Conservation (phyloP, 2,888 invertebrate species). For the Drosophila birchii region DNA sequence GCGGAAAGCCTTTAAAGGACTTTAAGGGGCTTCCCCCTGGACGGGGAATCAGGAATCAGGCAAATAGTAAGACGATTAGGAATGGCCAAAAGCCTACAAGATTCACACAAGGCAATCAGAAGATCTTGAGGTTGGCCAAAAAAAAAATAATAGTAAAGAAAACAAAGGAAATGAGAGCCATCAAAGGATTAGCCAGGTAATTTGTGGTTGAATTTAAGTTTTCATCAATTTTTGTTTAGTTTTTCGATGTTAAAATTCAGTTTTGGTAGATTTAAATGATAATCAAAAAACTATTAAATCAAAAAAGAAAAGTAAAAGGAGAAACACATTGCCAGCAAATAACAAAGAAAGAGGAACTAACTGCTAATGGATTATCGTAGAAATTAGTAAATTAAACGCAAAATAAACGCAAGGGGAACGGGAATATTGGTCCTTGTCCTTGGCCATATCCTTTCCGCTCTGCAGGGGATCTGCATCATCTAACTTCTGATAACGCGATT, state of each 20-base stretch:
- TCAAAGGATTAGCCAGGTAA: slow-evolving; percentile 3
- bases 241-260: not conserved
- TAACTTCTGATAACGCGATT: too few relatives aligned
- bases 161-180: not conserved
- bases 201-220: not conserved
- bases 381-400: too few relatives aligned
- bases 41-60: not conserved
- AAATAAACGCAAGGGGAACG: too few relatives aligned
- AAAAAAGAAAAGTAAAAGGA: not conserved
- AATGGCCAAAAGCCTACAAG: not conserved
- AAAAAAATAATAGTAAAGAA: not conserved
- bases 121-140: not conserved
- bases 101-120: slow-evolving; percentile 2
- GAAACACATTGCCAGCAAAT: too few relatives aligned
- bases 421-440: too few relatives aligned
- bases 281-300: too few relatives aligned
- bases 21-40: slow-evolving; percentile 12
- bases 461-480: too few relatives aligned
- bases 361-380: too few relatives aligned
- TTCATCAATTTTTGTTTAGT: not conserved
- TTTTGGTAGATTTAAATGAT: not conserved
- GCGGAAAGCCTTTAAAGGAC: slow-evolving; percentile 10
- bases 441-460: too few relatives aligned
- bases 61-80: slow-evolving; percentile 21
- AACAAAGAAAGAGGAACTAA: too few relatives aligned